These are phyloP conservation scores for Norana najaformis DNA, from an alignment of 2,888 invertebrate species.

Conservation along the genomic window DNA sequence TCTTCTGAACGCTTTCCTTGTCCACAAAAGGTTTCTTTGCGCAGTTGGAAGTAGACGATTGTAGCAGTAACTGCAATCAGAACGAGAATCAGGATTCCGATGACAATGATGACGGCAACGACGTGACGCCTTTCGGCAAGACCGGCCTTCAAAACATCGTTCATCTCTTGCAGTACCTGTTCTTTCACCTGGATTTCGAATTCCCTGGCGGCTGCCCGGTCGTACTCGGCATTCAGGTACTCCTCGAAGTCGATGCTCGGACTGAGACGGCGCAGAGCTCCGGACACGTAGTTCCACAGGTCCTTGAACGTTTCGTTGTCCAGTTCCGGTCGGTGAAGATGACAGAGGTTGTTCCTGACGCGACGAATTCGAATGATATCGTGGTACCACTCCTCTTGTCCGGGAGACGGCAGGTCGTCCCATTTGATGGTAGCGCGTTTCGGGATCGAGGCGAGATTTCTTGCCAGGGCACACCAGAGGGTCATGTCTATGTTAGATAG, in stretches of 20 bases:
- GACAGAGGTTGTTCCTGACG: not conserved
- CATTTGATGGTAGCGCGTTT: not conserved
- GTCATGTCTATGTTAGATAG: not conserved
- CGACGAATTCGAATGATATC: not conserved
- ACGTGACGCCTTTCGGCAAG: not conserved
- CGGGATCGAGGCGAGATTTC: not conserved
- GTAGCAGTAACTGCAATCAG: not conserved
- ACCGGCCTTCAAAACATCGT: not conserved
- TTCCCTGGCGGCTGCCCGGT: not conserved
- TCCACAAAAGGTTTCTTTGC: not conserved
- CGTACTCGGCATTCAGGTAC: not conserved
- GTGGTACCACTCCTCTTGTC: slow-evolving; percentile 10
- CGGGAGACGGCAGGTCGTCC: not conserved
- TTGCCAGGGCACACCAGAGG: not conserved
- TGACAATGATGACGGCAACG: not conserved
- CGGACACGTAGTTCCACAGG: not conserved
- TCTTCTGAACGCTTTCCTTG: not conserved
- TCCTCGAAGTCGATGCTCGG: not conserved
- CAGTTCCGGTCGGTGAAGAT: not conserved
- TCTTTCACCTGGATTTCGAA: slow-evolving; percentile 8
- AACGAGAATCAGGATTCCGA: not conserved
- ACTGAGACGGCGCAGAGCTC: not conserved
- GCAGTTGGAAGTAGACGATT: not conserved
- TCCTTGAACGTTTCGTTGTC: not conserved
- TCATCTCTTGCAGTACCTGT: slow-evolving; percentile 7